Evolutionary conservation across 2,797 vertebrate genomes (phyloP).

Genomic region (Phrynocephalus forsythii): DNA sequence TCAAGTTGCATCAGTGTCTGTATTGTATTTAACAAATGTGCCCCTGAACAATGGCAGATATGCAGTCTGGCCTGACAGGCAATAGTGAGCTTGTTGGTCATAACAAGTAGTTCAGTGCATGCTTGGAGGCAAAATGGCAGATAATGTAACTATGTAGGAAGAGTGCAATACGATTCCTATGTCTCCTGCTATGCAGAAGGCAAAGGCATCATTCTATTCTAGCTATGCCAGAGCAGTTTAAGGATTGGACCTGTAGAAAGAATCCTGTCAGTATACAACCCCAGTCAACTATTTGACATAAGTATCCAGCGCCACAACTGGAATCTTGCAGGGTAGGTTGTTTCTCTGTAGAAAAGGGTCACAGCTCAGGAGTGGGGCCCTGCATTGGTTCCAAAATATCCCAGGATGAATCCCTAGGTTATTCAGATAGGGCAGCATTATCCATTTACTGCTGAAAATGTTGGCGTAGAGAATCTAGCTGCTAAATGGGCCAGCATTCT

Average conservation of each 20-base stretch:
- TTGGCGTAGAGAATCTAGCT: not conserved
- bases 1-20: not conserved
- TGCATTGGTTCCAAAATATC: not conserved
- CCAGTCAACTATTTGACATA: not conserved
- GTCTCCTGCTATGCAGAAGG: not conserved
- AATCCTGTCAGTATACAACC: not conserved
- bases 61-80: not conserved
- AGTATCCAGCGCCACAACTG: not conserved
- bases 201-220: not conserved
- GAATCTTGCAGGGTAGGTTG: not conserved
- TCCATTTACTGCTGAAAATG: not conserved
- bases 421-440: not conserved
- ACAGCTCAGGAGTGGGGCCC: not conserved
- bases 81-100: slow-evolving; percentile 4
- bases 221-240: not conserved
- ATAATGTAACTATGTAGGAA: not conserved
- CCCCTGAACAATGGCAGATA: not conserved
- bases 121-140: slow-evolving; percentile 16
- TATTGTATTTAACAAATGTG: not conserved
- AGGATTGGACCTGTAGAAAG: not conserved
- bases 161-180: slow-evolving; percentile 11
- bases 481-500: not conserved
- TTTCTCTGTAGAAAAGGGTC: not conserved
- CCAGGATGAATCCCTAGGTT: not conserved
- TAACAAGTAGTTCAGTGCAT: slow-evolving; percentile 4